Conservation (phyloP, 2,797 vertebrate species). For the Darevskia mixta region DNA sequence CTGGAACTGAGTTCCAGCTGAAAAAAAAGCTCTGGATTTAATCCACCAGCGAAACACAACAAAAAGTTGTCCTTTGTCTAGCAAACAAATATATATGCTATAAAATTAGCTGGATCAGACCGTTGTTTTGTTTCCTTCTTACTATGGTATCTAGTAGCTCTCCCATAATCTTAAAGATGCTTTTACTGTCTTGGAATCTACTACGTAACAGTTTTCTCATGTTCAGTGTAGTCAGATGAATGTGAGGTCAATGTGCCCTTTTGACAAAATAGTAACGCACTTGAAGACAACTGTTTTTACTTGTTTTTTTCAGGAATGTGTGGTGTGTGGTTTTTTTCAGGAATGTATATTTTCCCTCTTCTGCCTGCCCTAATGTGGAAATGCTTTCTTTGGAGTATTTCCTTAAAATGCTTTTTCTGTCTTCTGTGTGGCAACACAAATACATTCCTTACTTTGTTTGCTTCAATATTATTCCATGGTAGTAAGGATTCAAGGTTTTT, state of each 20-base stretch:
- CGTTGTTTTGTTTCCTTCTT: background rate
- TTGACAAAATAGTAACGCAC: background rate
- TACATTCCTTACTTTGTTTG: background rate
- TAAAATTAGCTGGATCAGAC: background rate
- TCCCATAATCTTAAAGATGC: conserved; percentile 1
- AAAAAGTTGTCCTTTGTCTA: background rate
- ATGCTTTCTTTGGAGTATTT: background rate
- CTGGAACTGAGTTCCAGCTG: too few species aligned
- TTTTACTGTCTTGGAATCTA: conserved; percentile 34
- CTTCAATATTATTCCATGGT: conserved; percentile 6
- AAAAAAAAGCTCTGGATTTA: background rate
- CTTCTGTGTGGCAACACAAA: conserved; percentile 8
- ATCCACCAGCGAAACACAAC: background rate
- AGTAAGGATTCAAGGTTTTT: conserved; percentile 27
- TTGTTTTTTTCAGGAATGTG: background rate
- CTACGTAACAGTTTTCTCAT: conserved; percentile 1
- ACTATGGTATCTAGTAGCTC: conserved; percentile 15
- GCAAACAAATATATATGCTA: background rate
- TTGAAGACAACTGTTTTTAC: background rate
- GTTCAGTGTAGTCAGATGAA: conserved; percentile 11
- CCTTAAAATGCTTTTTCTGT: background rate
- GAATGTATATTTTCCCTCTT: background rate
- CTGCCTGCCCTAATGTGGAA: background rate
- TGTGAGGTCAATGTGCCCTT: background rate
- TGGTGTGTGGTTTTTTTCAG: too few species aligned